Conservation (phyloP, 2,113 vertebrate species). For the Pseudopodoces humilis region DNA sequence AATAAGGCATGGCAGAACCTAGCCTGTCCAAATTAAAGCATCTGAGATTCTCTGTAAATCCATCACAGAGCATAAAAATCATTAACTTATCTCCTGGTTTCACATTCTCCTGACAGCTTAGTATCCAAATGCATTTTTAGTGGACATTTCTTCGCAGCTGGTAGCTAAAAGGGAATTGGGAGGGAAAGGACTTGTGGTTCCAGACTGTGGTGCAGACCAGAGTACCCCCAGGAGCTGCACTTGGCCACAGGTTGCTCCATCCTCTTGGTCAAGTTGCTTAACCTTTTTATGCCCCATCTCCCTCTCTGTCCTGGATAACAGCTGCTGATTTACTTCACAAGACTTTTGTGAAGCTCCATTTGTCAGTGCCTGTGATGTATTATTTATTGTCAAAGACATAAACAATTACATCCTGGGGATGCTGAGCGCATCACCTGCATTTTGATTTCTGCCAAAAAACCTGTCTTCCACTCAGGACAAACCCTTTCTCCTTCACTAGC, state of each 20-base stretch:
- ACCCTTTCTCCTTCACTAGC: neutral
- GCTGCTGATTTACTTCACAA: conserved; percentile 42
- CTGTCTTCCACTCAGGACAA: neutral
- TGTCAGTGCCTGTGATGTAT: conserved; percentile 35
- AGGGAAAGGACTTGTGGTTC: neutral
- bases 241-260: neutral
- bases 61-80: neutral
- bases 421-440: conserved; percentile 41
- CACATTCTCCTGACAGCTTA: neutral
- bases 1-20: neutral
- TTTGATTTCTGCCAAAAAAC: conserved; percentile 53
- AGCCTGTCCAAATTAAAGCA: neutral
- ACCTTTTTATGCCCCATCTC: neutral
- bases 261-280: neutral
- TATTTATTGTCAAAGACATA: conserved; percentile 56
- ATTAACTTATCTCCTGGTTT: conserved; percentile 5
- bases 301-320: neutral
- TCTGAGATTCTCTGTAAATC: conserved; percentile 23
- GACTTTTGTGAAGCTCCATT: conserved; percentile 29
- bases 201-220: neutral
- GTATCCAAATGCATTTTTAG: neutral
- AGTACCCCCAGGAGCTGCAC: neutral
- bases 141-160: neutral
- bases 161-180: neutral
- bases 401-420: conserved; percentile 7